Evolutionary conservation across 1,140 invertebrate genomes (phyloP).

Genomic region (Chironomus striatipennis): DNA sequence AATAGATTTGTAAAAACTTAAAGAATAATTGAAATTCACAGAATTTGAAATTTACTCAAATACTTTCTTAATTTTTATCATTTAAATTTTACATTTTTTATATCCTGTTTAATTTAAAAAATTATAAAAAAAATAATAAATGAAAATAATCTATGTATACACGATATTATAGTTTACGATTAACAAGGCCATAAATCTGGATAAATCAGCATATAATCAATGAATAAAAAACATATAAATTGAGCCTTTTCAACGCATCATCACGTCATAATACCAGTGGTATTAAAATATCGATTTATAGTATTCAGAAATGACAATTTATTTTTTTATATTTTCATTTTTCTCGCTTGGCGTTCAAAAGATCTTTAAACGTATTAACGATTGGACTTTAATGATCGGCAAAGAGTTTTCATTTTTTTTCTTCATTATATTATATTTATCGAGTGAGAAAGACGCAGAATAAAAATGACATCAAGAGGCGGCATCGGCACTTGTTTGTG

Average conservation of each 20-base stretch:
- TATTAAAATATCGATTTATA: constrained; percentile 23
- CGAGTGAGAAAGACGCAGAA: background rate
- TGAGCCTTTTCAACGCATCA: background rate
- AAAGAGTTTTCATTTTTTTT: background rate
- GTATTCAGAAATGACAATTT: constrained; percentile 1
- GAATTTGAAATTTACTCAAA: background rate
- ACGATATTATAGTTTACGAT: too few species aligned
- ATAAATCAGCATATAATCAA: background rate
- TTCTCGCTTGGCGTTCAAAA: background rate
- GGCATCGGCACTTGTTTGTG: constrained; percentile 13
- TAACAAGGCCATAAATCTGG: too few species aligned
- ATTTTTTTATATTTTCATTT: constrained; percentile 2
- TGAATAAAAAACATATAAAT: constrained; percentile 21
- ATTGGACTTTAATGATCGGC: constrained; percentile 15
- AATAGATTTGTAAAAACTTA: background rate
- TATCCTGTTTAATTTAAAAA: too few species aligned
- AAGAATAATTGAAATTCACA: background rate
- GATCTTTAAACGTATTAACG: constrained; percentile 15
- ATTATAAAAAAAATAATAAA: too few species aligned
- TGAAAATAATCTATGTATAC: too few species aligned
- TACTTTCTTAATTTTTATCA: too few species aligned
- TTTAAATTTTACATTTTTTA: too few species aligned
- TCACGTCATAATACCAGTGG: constrained; percentile 1
- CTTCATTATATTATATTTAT: too few species aligned
- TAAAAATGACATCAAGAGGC: background rate